A percentile compares a stretch with the other conserved stretches of the same genome.
Evolutionary conservation across 2,797 vertebrate species (phyloP).

Genomic region (Alosa sapidissima): DNA sequence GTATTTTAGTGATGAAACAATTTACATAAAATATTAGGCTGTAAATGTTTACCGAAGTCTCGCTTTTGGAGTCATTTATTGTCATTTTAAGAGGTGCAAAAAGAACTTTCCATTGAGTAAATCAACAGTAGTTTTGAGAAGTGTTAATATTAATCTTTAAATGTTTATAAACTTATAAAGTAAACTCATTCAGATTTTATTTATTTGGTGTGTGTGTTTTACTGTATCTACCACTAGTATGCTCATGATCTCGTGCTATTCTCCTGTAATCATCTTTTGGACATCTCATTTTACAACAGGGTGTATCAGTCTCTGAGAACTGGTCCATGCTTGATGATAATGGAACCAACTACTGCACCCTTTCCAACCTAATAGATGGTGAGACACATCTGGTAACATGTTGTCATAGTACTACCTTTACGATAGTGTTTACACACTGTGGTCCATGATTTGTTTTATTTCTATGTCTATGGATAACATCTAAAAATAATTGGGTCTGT

Average conservation of each 20-base stretch:
- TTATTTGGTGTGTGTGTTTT: background rate
- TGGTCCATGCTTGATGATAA: constrained; percentile 41
- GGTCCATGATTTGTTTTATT: too few relatives aligned
- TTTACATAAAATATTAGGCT: too few relatives aligned
- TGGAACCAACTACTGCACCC: constrained; percentile 57
- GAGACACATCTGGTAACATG: background rate
- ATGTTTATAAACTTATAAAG: background rate
- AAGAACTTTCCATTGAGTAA: too few relatives aligned
- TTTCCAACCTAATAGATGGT: constrained; percentile 46
- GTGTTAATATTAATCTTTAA: background rate
- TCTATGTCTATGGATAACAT: background rate
- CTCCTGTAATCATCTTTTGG: background rate
- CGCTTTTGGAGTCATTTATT: too few relatives aligned
- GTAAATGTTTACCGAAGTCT: too few relatives aligned
- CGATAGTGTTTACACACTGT: background rate
- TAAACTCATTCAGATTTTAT: background rate
- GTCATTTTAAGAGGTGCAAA: too few relatives aligned
- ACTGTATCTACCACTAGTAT: too few relatives aligned
- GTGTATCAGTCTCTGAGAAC: constrained; percentile 35
- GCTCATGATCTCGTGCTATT: too few relatives aligned
- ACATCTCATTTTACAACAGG: constrained; percentile 27
- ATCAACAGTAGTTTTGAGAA: background rate
- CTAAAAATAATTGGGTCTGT: background rate
- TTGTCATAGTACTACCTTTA: background rate
- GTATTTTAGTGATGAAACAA: too few relatives aligned